Base-by-base conservation (phyloP, 2,888 invertebrate species). In the Chesias legatella region DNA sequence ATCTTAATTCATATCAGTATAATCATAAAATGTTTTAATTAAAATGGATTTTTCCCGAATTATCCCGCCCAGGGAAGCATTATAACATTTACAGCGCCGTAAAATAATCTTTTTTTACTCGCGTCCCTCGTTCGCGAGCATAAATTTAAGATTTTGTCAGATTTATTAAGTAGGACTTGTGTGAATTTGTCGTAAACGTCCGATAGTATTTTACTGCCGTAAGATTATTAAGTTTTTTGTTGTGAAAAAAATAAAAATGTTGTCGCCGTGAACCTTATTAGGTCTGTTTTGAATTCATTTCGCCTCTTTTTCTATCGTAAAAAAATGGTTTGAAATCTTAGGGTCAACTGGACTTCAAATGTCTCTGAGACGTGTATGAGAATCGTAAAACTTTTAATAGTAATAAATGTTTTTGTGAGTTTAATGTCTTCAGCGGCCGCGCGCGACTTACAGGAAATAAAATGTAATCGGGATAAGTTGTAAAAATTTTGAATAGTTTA, bases 121-220 rank as follows among this genome's bases (percentile, higher is more conserved):
- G 49, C 58, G 66, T 67, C 70, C 66, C 68, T 62, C 65, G 67
- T 69, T 64, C 60, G 65, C 70, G 66, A 60, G 67, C 74, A 76
- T 85, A 84, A 84, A 84, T 83, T 79, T 70, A 51, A 69, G 72
- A 69, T 78, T 77, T 74, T 79, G 82, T 83, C 81, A 80, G 82
- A 82, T 84, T 82, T 82, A 79, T 81, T 78, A 77, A 79, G 79
- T 80, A 79, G 72, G 72, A 72, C 77, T 73, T 77, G 81, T 81
- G 80, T 82, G 79, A 76, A 85, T 81, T 82, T 75, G 79, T 82
- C 83, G 79, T 85, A 82, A 85, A 84, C 27, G 82, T 84, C 82
- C 66, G 61, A 79, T 77, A 67, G 70, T 79, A 78, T 76, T 85
- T 82, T 83, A 83, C 69, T 60, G 73, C 73, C 66, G 50, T 67